Evolutionary conservation across 2,888 invertebrate genomes (phyloP), one percentile per base, ranked within the genome.

Genomic region (Macrophya alboannulata): DNA sequence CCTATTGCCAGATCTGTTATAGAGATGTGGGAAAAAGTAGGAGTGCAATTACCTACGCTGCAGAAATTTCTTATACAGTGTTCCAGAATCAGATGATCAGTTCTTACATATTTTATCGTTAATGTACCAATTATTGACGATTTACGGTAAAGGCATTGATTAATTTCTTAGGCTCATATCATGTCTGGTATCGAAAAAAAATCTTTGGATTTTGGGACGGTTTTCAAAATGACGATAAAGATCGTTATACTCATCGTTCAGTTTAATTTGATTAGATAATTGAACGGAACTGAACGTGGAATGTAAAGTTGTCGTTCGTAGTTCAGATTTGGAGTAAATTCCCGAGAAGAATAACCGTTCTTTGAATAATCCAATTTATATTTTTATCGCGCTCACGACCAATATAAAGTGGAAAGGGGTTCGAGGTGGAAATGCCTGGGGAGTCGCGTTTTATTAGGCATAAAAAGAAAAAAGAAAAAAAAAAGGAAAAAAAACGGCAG

Each of bases 401-500:
- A 62, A 81, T 81, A 62, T 81, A 62, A 81, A 81, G 40, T 43
- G 40, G 62, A 62, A 74, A 62, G 81, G 62, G n/a, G 31, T 77
- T 51, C n/a, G 17, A 10, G 21, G 59, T 21, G 40, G 40, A 62
- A 62, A 79, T 79, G 79, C 59, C 79, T 79, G 12, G 79, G 79
- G 79, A 62, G n/a, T 79, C 8, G 40, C 79, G 79, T 79, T 79
- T 62, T 79, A 79, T 79, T 79, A 79, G 59, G 43, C 79, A 79
- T 79, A 79, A 59, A 76, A 77, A 55, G 37, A 15, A 55, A 12
- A 77, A 55, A 40, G 55, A 77, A 25, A 40, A 17, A 77, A 25
- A 31, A n/a, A 15, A 87, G 88, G 87, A 74, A 86, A 87, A 89
- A 88, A 89, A 87, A 85, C 88, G 88, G 87, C 89, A 89, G 87